Evolutionary conservation across 2,113 vertebrate species (phyloP).

Genomic region (Poecile atricapillus): DNA sequence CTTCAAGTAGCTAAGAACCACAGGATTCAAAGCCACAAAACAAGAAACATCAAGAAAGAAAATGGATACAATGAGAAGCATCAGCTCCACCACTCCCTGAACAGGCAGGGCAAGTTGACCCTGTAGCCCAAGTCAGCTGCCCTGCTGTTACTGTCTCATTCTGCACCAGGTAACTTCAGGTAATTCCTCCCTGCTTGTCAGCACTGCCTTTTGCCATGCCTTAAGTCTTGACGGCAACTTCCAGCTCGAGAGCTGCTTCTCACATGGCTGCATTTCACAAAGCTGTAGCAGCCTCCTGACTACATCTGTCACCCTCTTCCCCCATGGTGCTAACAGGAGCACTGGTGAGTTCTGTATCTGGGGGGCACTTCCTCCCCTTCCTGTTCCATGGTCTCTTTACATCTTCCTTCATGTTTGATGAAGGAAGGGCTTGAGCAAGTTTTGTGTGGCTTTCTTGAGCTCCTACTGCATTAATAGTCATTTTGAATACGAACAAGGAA

Average conservation of each 20-base stretch:
- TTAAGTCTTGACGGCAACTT: not conserved
- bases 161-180: not conserved
- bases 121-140: not conserved
- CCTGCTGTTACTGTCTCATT: not conserved
- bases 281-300: accelerated
- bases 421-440: not conserved
- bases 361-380: not conserved
- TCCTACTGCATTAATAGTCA: not conserved
- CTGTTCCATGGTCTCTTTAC: not conserved
- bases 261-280: not conserved
- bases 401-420: not conserved
- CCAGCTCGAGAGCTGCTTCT: not conserved
- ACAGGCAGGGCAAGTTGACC: not conserved
- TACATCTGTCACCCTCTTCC: not conserved
- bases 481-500: not conserved
- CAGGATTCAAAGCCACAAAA: not conserved
- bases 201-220: not conserved
- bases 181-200: not conserved
- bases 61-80: not conserved
- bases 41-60: not conserved
- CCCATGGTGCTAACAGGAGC: accelerated
- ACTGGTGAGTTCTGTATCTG: not conserved
- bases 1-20: not conserved
- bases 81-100: not conserved
- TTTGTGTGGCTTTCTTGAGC: not conserved